phyloP scores from a whole-genome alignment of 2,797 vertebrate genomes.

The Hyperoplus lanceolatus region DNA sequence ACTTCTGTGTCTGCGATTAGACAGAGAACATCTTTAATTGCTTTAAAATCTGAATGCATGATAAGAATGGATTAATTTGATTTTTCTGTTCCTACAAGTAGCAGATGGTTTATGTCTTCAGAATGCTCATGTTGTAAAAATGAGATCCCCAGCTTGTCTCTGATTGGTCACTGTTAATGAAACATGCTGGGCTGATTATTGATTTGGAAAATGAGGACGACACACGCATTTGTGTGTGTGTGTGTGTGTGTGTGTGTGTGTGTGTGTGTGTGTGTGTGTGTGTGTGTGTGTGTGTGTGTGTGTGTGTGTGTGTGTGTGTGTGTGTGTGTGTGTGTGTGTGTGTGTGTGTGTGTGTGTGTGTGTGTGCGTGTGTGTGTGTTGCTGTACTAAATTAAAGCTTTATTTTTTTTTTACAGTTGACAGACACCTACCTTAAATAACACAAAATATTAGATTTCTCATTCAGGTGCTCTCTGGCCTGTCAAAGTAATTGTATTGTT shows the following conservation, averaged over 20 bases:
- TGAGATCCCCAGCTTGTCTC: slow-evolving; percentile 99
- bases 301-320: slow-evolving; percentile 96
- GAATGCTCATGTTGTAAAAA: slow-evolving; percentile 99
- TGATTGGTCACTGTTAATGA: slow-evolving; percentile 99
- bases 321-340: slow-evolving; percentile 96
- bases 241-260: slow-evolving; percentile 85
- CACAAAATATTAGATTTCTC: slow-evolving; percentile 97
- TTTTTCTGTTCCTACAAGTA: slow-evolving; percentile 99
- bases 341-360: slow-evolving; percentile 97
- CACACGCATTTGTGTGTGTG: slow-evolving; percentile 84
- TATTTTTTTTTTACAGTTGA: slow-evolving; percentile 93
- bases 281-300: slow-evolving; percentile 97
- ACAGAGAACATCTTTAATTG: slow-evolving; percentile 99
- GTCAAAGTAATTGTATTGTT: slow-evolving; percentile 98
- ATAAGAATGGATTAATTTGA: slow-evolving; percentile 99
- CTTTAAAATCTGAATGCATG: slow-evolving; percentile 99
- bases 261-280: slow-evolving; percentile 96
- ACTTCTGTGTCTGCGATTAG: slow-evolving; percentile 99
- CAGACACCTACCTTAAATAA: slow-evolving; percentile 95
- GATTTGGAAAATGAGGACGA: slow-evolving; percentile 99
- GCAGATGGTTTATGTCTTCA: slow-evolving; percentile 99
- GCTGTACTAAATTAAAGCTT: slow-evolving; percentile 99
- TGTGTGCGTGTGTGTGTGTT: slow-evolving; percentile 96
- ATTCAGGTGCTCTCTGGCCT: slow-evolving; percentile 97
- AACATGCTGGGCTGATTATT: slow-evolving; percentile 99